Conservation (phyloP, 2,797 vertebrate genomes). For the Ctenochaetus hawaiiensis region DNA sequence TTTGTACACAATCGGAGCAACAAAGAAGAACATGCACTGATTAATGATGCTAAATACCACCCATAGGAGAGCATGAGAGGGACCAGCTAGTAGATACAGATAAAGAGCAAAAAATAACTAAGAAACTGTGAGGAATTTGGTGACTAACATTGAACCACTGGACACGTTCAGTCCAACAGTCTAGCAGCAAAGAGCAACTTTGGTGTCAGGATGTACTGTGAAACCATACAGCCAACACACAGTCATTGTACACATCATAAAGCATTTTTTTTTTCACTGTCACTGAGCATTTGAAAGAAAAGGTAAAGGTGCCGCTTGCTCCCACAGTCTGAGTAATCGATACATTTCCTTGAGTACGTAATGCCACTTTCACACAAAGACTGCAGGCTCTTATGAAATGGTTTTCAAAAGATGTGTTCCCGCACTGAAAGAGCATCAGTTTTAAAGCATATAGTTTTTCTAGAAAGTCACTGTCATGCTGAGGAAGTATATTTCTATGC, state of each 20-base stretch:
- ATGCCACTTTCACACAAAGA: constrained; percentile 9
- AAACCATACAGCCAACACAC: constrained; percentile 5
- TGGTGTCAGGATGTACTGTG: neutral
- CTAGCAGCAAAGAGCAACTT: neutral
- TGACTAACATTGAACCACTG: no score
- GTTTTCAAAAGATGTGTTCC: constrained; percentile 23
- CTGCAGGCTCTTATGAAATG: constrained; percentile 1
- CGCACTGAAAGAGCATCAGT: constrained; percentile 18
- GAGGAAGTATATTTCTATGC: neutral
- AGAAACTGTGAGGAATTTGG: no score
- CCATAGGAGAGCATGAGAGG: no score
- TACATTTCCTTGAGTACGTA: constrained; percentile 19
- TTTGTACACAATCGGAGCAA: neutral
- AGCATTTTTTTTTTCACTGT: constrained; percentile 12
- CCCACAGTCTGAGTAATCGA: constrained; percentile 19
- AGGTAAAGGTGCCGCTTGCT: constrained; percentile 21
- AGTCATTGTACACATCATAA: neutral
- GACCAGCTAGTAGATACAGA: no score
- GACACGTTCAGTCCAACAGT: no score
- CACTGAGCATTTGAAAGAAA: constrained; percentile 9
- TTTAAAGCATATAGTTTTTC: constrained; percentile 8
- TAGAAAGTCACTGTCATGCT: neutral
- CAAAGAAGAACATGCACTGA: neutral
- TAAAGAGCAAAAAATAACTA: no score
- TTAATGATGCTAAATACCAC: no score